Evolutionary conservation across 1,140 invertebrate species (phyloP).

Genomic region (Sminthurides bifidus): DNA sequence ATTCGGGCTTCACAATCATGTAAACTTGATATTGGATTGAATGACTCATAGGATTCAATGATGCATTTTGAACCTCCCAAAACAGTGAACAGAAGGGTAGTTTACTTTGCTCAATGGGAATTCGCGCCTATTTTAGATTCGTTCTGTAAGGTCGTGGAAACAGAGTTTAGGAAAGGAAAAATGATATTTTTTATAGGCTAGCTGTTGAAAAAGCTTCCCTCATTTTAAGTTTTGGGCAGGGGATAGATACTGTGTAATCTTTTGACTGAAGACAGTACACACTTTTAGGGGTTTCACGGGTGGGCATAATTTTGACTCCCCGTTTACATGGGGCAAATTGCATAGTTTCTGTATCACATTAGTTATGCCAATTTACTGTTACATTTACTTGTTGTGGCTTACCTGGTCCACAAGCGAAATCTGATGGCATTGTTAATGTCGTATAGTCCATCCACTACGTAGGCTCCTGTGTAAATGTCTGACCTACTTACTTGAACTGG

Average conservation of each 20-base stretch:
- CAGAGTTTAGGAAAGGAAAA: no score
- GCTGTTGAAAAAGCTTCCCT: no score
- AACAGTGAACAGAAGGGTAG: no score
- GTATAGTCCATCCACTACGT: slow-evolving; percentile 12
- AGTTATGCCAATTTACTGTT: not conserved
- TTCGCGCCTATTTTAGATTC: no score
- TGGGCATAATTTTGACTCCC: not conserved
- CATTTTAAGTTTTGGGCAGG: no score
- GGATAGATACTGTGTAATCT: no score
- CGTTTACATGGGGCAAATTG: not conserved
- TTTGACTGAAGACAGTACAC: no score
- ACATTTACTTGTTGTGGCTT: not conserved
- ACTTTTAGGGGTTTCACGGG: not conserved
- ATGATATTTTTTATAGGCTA: no score
- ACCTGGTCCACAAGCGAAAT: slow-evolving; percentile 19
- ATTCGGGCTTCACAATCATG: not conserved
- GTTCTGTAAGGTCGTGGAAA: no score
- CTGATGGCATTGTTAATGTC: slow-evolving; percentile 14
- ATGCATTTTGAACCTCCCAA: no score
- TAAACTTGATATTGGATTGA: not conserved
- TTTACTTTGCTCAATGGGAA: not conserved
- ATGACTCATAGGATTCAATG: not conserved
- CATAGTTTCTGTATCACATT: not conserved
- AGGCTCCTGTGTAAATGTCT: not conserved
- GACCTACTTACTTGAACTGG: slow-evolving; percentile 6